phyloP scores from a whole-genome alignment of 2,888 invertebrate genomes.

The Azorinus chamasolen region DNA sequence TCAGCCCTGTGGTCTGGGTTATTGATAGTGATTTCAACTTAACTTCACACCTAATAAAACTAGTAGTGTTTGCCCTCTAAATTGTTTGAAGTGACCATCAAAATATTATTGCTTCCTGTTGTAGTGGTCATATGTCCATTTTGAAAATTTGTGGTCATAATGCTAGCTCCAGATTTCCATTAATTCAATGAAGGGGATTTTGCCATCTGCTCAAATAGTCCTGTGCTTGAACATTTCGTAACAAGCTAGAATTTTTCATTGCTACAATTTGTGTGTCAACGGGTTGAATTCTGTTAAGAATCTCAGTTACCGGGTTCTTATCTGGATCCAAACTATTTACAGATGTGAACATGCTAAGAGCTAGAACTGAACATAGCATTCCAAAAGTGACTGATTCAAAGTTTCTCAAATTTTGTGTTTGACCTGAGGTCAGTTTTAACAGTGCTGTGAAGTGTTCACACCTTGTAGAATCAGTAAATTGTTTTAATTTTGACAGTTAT shows the following conservation, averaged over 20 bases:
- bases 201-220: too few species aligned
- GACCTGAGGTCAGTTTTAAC: not conserved
- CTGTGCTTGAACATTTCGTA: too few species aligned
- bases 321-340: too few species aligned
- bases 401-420: not conserved
- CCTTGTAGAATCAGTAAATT: slow-evolving; percentile 12
- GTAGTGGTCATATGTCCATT: not conserved
- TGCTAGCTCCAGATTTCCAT: not conserved
- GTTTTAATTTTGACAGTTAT: not conserved
- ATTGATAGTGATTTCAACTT: slow-evolving; percentile 2
- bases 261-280: too few species aligned
- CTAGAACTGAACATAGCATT: too few species aligned
- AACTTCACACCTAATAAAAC: slow-evolving; percentile 23
- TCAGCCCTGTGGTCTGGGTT: too few species aligned
- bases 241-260: too few species aligned
- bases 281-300: too few species aligned
- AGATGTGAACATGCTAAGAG: too few species aligned
- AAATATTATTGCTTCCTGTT: slow-evolving; percentile 20
- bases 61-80: slow-evolving; percentile 4
- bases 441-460: slow-evolving; percentile 6
- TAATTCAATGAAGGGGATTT: too few species aligned
- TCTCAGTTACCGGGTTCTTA: too few species aligned
- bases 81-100: slow-evolving; percentile 17
- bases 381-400: too few species aligned
- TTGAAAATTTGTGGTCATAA: slow-evolving; percentile 1